These are phyloP conservation scores for Miichthys miiuy DNA, from an alignment of 2,797 vertebrate genomes.

Conservation along the genomic window DNA sequence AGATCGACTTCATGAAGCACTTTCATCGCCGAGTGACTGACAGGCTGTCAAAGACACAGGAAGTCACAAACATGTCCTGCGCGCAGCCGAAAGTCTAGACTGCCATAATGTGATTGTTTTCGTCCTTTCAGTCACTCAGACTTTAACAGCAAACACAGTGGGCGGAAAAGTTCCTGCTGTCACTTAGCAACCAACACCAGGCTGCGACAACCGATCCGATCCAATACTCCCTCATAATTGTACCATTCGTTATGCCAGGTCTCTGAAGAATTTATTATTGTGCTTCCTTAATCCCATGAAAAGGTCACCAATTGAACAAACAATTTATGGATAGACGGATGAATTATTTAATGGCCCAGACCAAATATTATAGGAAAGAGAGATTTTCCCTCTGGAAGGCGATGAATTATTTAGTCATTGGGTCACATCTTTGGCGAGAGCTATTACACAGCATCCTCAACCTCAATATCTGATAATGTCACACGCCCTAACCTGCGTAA, in stretches of 20 bases:
- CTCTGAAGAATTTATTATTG: slow-evolving; percentile 81
- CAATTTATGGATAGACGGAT: slow-evolving; percentile 77
- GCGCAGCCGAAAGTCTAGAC: slow-evolving; percentile 64
- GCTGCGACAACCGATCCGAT: slow-evolving; percentile 74
- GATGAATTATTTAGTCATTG: slow-evolving; percentile 80
- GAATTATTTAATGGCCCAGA: slow-evolving; percentile 78
- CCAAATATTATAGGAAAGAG: slow-evolving; percentile 77
- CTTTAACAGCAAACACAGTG: slow-evolving; percentile 77
- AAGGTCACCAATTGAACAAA: slow-evolving; percentile 82
- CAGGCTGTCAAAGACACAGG: slow-evolving; percentile 52
- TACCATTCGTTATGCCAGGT: slow-evolving; percentile 75
- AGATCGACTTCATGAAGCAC: slow-evolving; percentile 37
- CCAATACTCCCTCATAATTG: slow-evolving; percentile 74
- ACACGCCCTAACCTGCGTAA: slow-evolving; percentile 59
- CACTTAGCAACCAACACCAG: slow-evolving; percentile 81
- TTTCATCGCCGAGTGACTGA: slow-evolving; percentile 63
- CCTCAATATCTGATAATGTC: slow-evolving; percentile 75
- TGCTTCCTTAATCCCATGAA: slow-evolving; percentile 76
- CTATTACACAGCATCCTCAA: slow-evolving; percentile 74
- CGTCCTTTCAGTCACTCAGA: slow-evolving; percentile 71
- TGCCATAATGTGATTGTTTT: slow-evolving; percentile 74
- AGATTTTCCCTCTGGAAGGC: slow-evolving; percentile 56
- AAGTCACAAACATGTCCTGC: slow-evolving; percentile 53
- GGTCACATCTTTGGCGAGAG: slow-evolving; percentile 72
- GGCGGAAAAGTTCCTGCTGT: slow-evolving; percentile 82